Evolutionary conservation across 35 echinoderm and acorn worm genomes (phyloP).

Genomic region (Apostichopus japonicus): DNA sequence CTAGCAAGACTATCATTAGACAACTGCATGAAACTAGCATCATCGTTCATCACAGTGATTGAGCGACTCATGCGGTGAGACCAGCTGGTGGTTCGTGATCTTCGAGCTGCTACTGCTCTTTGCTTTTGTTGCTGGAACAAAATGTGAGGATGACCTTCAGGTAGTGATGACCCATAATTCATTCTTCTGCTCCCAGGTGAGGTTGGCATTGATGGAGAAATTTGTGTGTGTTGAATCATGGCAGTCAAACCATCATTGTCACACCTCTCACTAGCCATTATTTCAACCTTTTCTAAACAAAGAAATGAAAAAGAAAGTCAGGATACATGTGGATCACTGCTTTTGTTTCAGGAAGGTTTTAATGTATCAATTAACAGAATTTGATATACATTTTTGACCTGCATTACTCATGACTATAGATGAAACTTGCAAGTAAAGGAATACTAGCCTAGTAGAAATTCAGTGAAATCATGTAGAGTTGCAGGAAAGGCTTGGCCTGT

Average conservation of each 20-base stretch:
- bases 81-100: slow-evolving; percentile 21
- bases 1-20: neutral
- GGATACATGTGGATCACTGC: no score
- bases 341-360: no score
- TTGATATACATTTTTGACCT: no score
- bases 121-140: slow-evolving; percentile 36
- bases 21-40: neutral
- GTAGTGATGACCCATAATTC: slow-evolving; percentile 29
- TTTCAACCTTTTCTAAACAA: neutral
- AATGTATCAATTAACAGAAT: no score
- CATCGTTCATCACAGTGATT: neutral
- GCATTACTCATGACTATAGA: neutral
- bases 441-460: no score
- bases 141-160: neutral
- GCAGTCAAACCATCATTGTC: neutral
- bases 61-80: slow-evolving; percentile 23
- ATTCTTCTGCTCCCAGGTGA: neutral
- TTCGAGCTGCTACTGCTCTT: neutral
- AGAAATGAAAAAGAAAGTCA: neutral
- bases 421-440: neutral
- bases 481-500: no score
- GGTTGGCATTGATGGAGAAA: neutral
- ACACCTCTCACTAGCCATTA: neutral
- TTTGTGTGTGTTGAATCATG: neutral
- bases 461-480: no score